phyloP scores from a whole-genome alignment of 2,888 invertebrate genomes.

The Rhamnusium bicolor region DNA sequence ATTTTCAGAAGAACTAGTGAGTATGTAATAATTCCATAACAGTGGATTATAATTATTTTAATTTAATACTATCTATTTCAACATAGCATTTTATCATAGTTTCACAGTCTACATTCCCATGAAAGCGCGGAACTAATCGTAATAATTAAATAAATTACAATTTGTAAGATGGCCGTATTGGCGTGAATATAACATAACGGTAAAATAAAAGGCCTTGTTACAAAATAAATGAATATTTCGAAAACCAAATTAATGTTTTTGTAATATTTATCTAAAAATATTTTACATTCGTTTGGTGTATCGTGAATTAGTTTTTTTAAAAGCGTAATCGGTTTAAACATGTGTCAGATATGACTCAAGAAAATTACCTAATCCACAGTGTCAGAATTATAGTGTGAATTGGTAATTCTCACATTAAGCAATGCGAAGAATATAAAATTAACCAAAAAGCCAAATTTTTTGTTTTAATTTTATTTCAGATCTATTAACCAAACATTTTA shows the following conservation, averaged over 20 bases:
- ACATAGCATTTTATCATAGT: conserved; percentile 27
- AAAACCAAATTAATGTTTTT: neutral
- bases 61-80: conserved; percentile 35
- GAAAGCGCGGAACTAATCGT: conserved; percentile 33
- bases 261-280: neutral
- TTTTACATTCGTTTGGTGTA: neutral
- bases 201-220: conserved; percentile 9
- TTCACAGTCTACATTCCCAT: conserved; percentile 36
- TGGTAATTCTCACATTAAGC: neutral
- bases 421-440: neutral
- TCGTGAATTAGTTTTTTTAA: neutral
- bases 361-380: neutral
- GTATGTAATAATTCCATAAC: conserved; percentile 36
- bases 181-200: neutral
- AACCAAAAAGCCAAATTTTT: no score
- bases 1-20: conserved; percentile 34
- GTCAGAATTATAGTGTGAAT: neutral
- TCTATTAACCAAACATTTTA: no score
- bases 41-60: conserved; percentile 28
- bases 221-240: conserved; percentile 10
- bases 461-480: no score
- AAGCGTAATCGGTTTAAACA: neutral
- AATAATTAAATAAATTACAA: conserved; percentile 26
- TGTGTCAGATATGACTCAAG: neutral
- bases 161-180: neutral